Evolutionary conservation across 2,888 invertebrate species (phyloP).

Genomic region (Strigamia maritima): DNA sequence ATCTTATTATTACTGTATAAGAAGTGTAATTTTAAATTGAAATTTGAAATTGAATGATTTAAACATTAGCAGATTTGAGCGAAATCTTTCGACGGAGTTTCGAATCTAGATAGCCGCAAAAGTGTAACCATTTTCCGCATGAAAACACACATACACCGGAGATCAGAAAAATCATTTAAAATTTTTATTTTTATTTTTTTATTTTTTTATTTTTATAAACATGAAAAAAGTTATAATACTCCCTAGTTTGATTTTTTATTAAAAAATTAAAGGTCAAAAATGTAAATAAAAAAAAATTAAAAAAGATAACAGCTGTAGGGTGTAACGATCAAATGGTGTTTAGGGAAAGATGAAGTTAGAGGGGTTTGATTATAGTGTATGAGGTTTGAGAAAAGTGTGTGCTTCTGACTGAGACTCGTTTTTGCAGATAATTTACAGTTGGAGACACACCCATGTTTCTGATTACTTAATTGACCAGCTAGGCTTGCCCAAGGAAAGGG

Average conservation of each 20-base stretch:
- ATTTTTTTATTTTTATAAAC: neutral
- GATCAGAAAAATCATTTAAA: too few species aligned
- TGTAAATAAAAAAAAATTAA: too few species aligned
- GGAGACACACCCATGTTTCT: constrained; percentile 29
- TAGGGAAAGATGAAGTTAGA: constrained; percentile 21
- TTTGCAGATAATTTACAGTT: constrained; percentile 32
- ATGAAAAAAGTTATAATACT: neutral
- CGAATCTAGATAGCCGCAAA: too few species aligned
- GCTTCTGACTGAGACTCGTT: constrained; percentile 18
- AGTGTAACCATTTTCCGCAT: too few species aligned
- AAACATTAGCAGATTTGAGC: too few species aligned
- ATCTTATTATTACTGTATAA: neutral
- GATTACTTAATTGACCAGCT: constrained; percentile 31
- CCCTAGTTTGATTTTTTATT: neutral
- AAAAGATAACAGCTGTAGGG: neutral
- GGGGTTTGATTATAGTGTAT: constrained; percentile 20
- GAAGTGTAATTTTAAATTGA: neutral
- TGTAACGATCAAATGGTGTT: constrained; percentile 8
- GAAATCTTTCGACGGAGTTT: too few species aligned
- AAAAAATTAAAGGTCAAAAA: neutral
- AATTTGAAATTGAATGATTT: neutral
- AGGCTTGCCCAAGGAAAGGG: neutral
- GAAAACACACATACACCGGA: too few species aligned
- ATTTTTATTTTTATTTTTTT: too few species aligned
- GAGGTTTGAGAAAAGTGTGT: constrained; percentile 21